Evolutionary conservation across 2,113 vertebrate species (phyloP).

Genomic region (Oxyura jamaicensis): DNA sequence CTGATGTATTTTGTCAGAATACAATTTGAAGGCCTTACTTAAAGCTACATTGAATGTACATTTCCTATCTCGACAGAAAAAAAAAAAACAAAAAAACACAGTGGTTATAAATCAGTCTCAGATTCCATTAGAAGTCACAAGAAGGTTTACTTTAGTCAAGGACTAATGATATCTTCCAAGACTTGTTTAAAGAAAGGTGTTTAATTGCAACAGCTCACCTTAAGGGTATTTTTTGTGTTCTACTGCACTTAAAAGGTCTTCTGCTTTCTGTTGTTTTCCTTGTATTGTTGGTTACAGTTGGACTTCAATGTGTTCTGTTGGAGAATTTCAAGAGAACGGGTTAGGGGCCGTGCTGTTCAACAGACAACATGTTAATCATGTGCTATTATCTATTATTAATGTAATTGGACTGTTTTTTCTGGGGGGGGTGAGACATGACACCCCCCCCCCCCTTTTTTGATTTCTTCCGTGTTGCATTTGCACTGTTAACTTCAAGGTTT

Average conservation of each 20-base stretch:
- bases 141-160: not conserved
- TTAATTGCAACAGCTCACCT: not conserved
- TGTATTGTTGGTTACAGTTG: not conserved
- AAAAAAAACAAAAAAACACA: not conserved
- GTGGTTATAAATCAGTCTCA: not conserved
- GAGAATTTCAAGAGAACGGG: not conserved
- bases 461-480: not conserved
- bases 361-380: not conserved
- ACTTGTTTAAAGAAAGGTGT: not conserved
- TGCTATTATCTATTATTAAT: not conserved
- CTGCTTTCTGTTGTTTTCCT: not conserved
- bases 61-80: not conserved
- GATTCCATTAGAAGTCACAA: not conserved
- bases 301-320: not conserved
- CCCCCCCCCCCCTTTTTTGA: too few species aligned
- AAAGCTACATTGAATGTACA: not conserved
- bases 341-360: not conserved
- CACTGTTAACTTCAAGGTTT: not conserved
- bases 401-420: not conserved
- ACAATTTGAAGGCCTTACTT: not conserved
- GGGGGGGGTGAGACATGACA: rapidly evolving
- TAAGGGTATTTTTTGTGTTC: not conserved
- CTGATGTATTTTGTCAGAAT: not conserved
- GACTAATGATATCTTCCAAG: not conserved
- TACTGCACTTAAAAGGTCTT: not conserved